Evolutionary conservation across 2,113 vertebrate species (phyloP).

Genomic region (Perca fluviatilis): DNA sequence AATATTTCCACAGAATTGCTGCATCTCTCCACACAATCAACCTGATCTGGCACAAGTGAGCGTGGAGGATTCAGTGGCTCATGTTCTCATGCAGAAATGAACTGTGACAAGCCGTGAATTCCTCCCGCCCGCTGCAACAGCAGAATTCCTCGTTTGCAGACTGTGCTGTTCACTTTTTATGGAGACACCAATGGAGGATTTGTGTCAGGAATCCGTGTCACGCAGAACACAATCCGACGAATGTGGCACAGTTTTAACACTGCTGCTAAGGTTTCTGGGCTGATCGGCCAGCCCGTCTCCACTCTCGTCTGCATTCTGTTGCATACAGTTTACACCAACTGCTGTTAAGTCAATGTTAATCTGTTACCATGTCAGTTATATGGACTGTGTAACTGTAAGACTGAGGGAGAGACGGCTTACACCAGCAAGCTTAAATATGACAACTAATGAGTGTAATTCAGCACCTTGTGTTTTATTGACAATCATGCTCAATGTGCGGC

Average conservation of each 20-base stretch:
- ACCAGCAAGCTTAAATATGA: background rate
- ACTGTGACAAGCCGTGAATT: conserved; percentile 64
- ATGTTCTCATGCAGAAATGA: conserved; percentile 51
- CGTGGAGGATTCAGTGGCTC: conserved; percentile 27
- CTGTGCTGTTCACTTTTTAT: conserved; percentile 56
- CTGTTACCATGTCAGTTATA: conserved; percentile 44
- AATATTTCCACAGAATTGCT: conserved; percentile 17
- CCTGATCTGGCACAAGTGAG: conserved; percentile 30
- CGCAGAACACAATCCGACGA: conserved; percentile 62
- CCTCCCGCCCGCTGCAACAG: conserved; percentile 28
- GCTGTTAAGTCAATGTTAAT: conserved; percentile 49
- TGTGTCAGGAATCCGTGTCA: conserved; percentile 70
- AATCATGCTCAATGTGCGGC: background rate
- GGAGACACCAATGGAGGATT: conserved; percentile 65
- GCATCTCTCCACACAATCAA: conserved; percentile 27
- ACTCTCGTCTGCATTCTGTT: conserved; percentile 22
- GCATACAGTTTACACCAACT: conserved; percentile 40
- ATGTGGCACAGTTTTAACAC: conserved; percentile 68
- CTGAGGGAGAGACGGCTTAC: background rate
- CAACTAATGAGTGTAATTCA: conserved; percentile 7
- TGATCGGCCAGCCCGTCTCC: conserved; percentile 13
- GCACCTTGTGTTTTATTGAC: background rate
- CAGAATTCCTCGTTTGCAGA: conserved; percentile 54
- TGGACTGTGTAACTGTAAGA: conserved; percentile 18
- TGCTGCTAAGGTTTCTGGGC: conserved; percentile 44